Evolutionary conservation across 2,888 invertebrate species (phyloP), one percentile per base, ranked within the genome.

Genomic region (Tinea semifulvella): DNA sequence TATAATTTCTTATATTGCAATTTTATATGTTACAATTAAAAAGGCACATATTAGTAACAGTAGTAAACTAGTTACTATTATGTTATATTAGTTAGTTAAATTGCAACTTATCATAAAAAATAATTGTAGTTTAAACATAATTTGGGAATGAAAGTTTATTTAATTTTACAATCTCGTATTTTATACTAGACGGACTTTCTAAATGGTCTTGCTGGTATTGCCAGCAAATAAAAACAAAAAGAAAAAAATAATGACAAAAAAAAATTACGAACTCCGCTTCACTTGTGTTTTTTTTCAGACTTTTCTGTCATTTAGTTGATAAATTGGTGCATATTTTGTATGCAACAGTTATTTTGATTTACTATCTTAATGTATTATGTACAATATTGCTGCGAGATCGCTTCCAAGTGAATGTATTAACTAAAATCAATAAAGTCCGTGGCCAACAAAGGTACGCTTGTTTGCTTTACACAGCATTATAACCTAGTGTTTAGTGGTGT

Each of bases 391-490:
- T 54, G 63, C 59, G 52, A 64, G 63, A 62, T 68, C 70, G 65
- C 66, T 65, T 69, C 61, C 63, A 65, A 69, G 76, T 79, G 71
- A 66, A 68, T 71, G 63, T 71, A 69, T 65, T 65, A 68, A 72
- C 70, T 80, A 80, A 82, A 80, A 82, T 82, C 81, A 72, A 82
- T 82, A 82, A 70, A 77, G 75, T 74, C 77, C 68, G 68, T 71
- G 72, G 71, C 71, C 72, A 80, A 80, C 80, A 82, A 81, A 82
- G 81, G 81, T 82, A 82, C 79, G 80, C 81, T 81, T 80, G 68
- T 79, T 77, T 76, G 77, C 73, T 69, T 74, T 64, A 60, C 63
- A 60, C 58, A 63, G 65, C 65, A n/a, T 59, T 74, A 73, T 79
- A 80, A 80, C 80, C 80, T 81, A 49, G 76, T 79, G 77, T 76